Base-by-base conservation (phyloP, 2,797 vertebrate species). In the Choloepus didactylus region DNA sequence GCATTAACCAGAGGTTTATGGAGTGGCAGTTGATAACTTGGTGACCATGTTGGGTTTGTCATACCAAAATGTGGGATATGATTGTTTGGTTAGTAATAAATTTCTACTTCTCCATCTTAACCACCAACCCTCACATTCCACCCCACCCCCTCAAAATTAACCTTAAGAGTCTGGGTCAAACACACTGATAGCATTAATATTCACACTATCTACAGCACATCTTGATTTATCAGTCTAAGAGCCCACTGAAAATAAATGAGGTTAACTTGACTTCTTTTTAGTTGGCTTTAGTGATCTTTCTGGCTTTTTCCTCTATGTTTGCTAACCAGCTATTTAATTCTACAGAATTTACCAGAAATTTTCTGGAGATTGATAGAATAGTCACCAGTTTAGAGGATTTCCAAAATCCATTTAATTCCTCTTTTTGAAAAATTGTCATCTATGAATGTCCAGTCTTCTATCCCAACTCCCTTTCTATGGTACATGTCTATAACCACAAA, bases 311-410 rank as follows among this genome's bases (percentile, higher is more conserved):
- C 29, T 93, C n/a, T 46, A 11, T 51, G 41, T 89, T 86, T 56
- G 84, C 64, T 84, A 86, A 35, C 31, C 16, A 93, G 60, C 41
- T 49, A 69, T 69, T 79, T 64, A 51, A 67, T 76, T 82, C 66
- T 82, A 66, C 51, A 49, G 2, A 95, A 69, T 94, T 91, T 90
- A 69, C 60, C 44, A 89, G 38, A 89, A 83, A 87, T 89, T 94
- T 93, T 77, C 70, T 72, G 35, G 89, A 95, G 80, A 84, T 81
- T 79, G 16, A 70, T n/a, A 54, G 67, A 59, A 59, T 82, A 85
- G 41, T 85, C 35, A 56, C 41, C 11, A 60, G 2, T 67, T 89
- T 67, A 19, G 18, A 69, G 21, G 29, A 41, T 73, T 93, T 94
- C 62, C 31, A 87, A 94, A 95, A 87, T 77, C 60, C 21, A 92